These are phyloP conservation scores for Vicugna pacos DNA, from an alignment of 2,113 vertebrate genomes.

Conservation along the genomic window DNA sequence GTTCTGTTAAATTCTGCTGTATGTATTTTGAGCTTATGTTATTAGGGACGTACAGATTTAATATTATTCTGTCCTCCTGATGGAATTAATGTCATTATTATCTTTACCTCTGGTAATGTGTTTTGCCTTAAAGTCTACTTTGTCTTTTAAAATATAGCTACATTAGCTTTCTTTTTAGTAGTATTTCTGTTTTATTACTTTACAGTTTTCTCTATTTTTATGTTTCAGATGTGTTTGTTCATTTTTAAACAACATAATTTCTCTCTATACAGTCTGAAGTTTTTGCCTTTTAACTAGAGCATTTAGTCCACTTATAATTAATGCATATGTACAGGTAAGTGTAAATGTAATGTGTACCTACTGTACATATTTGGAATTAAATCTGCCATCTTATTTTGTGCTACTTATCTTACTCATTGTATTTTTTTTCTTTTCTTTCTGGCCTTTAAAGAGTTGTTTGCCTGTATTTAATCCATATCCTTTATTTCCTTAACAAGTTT, in stretches of 20 bases:
- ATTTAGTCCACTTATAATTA: constrained; percentile 10
- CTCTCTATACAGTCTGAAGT: not conserved
- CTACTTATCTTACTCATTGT: not conserved
- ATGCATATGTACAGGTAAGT: not conserved
- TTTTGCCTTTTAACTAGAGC: not conserved
- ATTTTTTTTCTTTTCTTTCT: not conserved
- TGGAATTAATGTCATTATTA: constrained; percentile 10
- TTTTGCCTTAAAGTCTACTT: not conserved
- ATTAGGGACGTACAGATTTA: not conserved
- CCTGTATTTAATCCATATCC: not conserved
- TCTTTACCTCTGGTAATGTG: not conserved
- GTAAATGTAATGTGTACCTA: not conserved
- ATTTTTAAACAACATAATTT: not conserved
- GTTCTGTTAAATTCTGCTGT: not conserved
- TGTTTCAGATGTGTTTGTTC: not conserved
- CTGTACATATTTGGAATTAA: constrained; percentile 12
- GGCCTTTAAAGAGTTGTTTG: not conserved
- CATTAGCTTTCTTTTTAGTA: not conserved
- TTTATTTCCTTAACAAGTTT: not conserved
- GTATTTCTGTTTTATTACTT: not conserved
- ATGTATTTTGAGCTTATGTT: not conserved
- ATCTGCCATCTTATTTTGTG: not conserved
- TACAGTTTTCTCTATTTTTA: constrained; percentile 6
- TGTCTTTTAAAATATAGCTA: not conserved
- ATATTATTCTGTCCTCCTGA: not conserved